Base-by-base conservation (phyloP, 2,888 invertebrate genomes). In the Euzetes globulus region DNA sequence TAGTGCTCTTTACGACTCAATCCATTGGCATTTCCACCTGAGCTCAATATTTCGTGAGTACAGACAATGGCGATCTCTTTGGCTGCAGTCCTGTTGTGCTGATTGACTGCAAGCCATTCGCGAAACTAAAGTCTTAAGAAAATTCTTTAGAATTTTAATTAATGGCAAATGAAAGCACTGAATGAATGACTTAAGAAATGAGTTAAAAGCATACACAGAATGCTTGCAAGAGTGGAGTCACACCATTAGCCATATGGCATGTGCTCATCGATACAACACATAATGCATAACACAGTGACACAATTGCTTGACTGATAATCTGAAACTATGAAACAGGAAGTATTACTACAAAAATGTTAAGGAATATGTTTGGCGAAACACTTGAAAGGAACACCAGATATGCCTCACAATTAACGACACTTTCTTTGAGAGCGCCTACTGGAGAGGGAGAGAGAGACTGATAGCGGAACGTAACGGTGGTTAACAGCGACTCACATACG, bases 251-350 rank as follows among this genome's bases (percentile, higher is more conserved):
- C 70, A 70, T 70, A 70, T 70, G 60, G 22, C 29, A 60, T 27
- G 41, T 41, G 65, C 65, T 65, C 37, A 33, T 65, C 65, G 19
- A 27, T 65, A 41, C 22, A 63, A 15, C 65, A 37, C 65, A 25
- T 37, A 27, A 27, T 27, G 27, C 29, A 60, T 65, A 65, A 65
- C 63, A 65, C 63, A 70, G 70, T 70, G 70, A 70, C 70, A 70
- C 70, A 70, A 70, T 70, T 70, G 70, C 70, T 45, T 70, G 70
- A 70, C 70, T 70, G 70, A 70, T 70, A 70, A 70, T 70, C 70
- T 70, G 70, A 70, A 70, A 70, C 70, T 27, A 37, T 65, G 37
- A 65, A 37, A 65, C 45, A 19, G 70, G 70, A 70, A 70, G 70
- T 70, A 41, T 65, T n/a, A 27, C 33, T 27, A n/a, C 29, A 63